Evolutionary conservation across 1,140 invertebrate genomes (phyloP).

Genomic region (Euwallacea similis): DNA sequence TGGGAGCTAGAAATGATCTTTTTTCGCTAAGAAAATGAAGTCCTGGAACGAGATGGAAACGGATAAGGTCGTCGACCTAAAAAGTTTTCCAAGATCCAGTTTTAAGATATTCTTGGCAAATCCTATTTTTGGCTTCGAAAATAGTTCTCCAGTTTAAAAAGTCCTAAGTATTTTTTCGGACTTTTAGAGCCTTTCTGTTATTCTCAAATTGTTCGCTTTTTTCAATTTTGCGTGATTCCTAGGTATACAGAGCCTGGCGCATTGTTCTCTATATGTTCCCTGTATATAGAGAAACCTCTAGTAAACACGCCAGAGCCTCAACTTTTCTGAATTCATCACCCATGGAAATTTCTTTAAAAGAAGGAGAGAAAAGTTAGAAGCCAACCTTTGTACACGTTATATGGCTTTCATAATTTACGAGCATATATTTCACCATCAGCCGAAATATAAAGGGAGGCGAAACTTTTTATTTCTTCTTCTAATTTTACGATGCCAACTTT

Average conservation of each 20-base stretch:
- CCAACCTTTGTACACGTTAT: constrained; percentile 22
- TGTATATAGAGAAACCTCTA: not conserved
- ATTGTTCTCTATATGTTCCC: no score
- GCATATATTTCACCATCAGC: constrained; percentile 28
- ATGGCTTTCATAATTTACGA: constrained; percentile 32
- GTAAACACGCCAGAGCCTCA: constrained; percentile 8
- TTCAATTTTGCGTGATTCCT: no score
- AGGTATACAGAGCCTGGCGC: no score
- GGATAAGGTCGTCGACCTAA: not conserved
- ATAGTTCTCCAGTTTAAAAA: no score
- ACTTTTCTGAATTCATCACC: constrained; percentile 12
- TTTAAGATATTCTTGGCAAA: no score
- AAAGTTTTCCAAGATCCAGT: not conserved
- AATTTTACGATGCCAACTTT: constrained; percentile 29
- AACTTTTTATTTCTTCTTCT: constrained; percentile 15
- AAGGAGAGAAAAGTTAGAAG: constrained; percentile 25
- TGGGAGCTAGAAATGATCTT: no score
- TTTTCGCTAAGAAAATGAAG: not conserved
- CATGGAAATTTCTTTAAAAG: constrained; percentile 11
- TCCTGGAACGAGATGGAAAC: not conserved
- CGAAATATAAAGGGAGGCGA: constrained; percentile 24
- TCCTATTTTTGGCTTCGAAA: no score
- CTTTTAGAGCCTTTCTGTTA: no score
- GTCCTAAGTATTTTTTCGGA: no score
- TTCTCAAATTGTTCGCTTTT: no score